Conservation (phyloP, 1,140 invertebrate species). For the Drosophila triauraria region DNA sequence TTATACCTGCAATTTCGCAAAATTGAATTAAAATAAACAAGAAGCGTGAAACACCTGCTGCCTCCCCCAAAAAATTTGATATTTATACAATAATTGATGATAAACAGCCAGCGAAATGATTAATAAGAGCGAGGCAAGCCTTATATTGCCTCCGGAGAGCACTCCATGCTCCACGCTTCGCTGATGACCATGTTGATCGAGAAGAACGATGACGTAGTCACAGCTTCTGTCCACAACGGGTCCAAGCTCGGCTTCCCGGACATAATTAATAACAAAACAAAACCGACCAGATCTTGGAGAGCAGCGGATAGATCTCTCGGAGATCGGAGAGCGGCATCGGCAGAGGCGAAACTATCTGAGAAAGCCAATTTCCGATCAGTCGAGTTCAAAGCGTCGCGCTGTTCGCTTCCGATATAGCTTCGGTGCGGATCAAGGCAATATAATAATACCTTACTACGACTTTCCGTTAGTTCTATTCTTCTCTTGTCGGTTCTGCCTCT, state of each 20-base stretch:
- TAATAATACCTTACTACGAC: conserved; percentile 8
- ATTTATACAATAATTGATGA: conserved; percentile 26
- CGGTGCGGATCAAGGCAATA: conserved; percentile 9
- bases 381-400: conserved; percentile 53
- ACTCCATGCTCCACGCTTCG: not conserved
- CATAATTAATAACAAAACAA: conserved; percentile 68
- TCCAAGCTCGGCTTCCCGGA: conserved; percentile 46
- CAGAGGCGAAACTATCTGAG: conserved; percentile 44
- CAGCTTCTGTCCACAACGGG: conserved; percentile 25
- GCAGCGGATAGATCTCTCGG: conserved; percentile 4
- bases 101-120: conserved; percentile 31
- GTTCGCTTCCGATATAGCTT: conserved; percentile 37
- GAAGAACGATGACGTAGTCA: conserved; percentile 44
- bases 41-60: conserved; percentile 42
- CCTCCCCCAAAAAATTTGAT: conserved; percentile 32
- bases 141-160: conserved; percentile 17
- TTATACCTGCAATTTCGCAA: conserved; percentile 27
- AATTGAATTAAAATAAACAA: conserved; percentile 43
- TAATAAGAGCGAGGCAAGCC: conserved; percentile 29
- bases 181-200: conserved; percentile 13
- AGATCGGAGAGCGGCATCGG: conserved; percentile 30
- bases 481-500: conserved; percentile 1
- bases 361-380: conserved; percentile 60
- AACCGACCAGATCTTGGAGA: conserved; percentile 20
- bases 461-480: conserved; percentile 55